Conservation (phyloP, 2,113 vertebrate genomes). For the Muntiacus reevesi region DNA sequence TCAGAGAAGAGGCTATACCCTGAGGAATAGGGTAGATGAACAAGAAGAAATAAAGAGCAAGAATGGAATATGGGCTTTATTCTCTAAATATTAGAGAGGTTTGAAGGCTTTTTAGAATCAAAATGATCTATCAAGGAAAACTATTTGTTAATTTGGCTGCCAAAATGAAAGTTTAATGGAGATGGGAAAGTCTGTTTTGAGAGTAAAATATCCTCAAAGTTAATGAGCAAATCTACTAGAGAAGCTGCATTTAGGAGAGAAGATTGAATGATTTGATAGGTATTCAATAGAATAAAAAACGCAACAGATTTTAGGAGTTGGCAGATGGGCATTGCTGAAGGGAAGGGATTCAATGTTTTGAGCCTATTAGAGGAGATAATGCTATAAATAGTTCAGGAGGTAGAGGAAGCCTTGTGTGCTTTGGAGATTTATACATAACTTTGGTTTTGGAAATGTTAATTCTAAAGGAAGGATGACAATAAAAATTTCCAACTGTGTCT, state of each 20-base stretch:
- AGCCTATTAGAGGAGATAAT: neutral
- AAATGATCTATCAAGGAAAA: neutral
- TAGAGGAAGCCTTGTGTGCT: neutral
- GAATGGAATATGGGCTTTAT: neutral
- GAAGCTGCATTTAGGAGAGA: neutral
- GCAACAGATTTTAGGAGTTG: neutral
- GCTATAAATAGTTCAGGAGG: neutral
- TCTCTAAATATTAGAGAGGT: neutral
- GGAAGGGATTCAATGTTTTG: neutral
- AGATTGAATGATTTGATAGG: neutral
- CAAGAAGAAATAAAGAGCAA: neutral
- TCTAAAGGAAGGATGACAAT: neutral
- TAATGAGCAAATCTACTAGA: neutral
- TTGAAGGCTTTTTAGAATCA: neutral
- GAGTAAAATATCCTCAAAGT: neutral
- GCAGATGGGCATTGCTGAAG: neutral
- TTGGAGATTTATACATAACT: neutral
- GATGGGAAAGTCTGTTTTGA: neutral
- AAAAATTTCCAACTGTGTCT: neutral
- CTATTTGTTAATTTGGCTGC: neutral
- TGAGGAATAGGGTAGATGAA: neutral
- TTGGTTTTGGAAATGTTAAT: neutral
- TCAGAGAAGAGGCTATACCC: neutral
- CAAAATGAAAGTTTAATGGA: neutral
- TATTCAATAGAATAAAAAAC: neutral